Evolutionary conservation across 2,797 vertebrate species (phyloP).

Genomic region (Siniperca scherzeri): DNA sequence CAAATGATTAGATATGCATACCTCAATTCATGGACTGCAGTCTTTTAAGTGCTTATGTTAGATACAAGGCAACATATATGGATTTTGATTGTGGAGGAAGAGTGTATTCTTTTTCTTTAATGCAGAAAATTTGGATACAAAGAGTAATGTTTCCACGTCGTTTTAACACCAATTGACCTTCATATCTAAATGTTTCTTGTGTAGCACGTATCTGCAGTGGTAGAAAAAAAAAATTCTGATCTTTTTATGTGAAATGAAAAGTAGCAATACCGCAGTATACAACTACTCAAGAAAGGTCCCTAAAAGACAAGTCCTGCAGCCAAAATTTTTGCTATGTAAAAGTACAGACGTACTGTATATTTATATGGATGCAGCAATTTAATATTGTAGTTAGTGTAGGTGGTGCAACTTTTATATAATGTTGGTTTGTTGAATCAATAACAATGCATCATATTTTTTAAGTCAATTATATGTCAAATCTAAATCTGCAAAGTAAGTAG

Average conservation of each 20-base stretch:
- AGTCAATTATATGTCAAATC: neutral
- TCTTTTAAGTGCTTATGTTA: slow-evolving; percentile 60
- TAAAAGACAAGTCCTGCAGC: neutral
- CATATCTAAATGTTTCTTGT: slow-evolving; percentile 27
- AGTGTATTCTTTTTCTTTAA: slow-evolving; percentile 22
- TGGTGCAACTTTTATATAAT: neutral
- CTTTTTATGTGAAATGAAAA: slow-evolving; percentile 17
- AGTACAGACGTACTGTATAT: neutral
- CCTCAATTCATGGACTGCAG: slow-evolving; percentile 56
- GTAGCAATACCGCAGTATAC: neutral
- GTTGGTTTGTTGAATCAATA: neutral
- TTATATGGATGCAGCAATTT: neutral
- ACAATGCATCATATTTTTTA: neutral
- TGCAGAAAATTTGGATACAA: slow-evolving; percentile 21
- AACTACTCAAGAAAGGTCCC: neutral
- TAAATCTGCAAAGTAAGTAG: neutral
- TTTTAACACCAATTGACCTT: slow-evolving; percentile 51
- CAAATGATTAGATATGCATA: slow-evolving; percentile 83
- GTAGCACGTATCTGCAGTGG: neutral
- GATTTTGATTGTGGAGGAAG: slow-evolving; percentile 51
- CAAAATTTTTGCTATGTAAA: neutral
- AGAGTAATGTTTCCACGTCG: slow-evolving; percentile 4
- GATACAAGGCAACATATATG: slow-evolving; percentile 58
- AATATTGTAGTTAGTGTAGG: neutral
- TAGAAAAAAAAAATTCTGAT: neutral